Base-by-base conservation (phyloP, 2,113 vertebrate species). In the Myotis lucifugus region DNA sequence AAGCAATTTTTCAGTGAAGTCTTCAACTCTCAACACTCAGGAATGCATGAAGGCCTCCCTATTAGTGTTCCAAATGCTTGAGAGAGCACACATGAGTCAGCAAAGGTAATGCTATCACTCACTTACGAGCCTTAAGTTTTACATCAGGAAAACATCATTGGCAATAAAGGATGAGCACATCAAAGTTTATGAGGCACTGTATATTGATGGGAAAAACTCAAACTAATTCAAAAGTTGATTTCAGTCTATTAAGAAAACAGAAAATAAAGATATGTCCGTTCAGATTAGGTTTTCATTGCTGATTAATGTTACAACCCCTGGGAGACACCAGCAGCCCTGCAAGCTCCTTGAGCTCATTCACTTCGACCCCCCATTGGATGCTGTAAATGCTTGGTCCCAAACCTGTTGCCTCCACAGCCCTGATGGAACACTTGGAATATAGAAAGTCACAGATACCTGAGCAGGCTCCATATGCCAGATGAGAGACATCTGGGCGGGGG, bases 1-100 rank as follows among this genome's bases (percentile, higher is more conserved):
- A 83, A 90, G 34, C 54, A 85, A 54, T 40, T 93, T 50, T 64
- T 86, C 54, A 56, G 40, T 73, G 72, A 93, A 85, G 34, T 82
- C 25, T 64, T 88, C 32, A 79, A 83, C 34, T 67, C 82, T 70
- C 34, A 42, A 37, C 56, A 74, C 32, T 76, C 14, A 86, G 61
- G 48, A 84, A 70, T 37, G 10, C 32, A 84, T 59, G 19, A 74
- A 61, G 10, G 0, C 54, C 52, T 94, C 77, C 77, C 27, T 46
- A 10, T 32, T 32, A 48, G 25, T 11, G 37, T 70, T 73, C 21
- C 50, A 74, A 42, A 32, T 6, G 17, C 46, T 27, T 42, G 5
- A 73, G 82, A 83, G 54, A 46, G 19, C 9, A 77, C 14, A 37
- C 10, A 17, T 19, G 69, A 59, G 21, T 82, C 72, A 40, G 69